Conservation (phyloP, 2,888 invertebrate species). For the Leptarthrus brevirostris region DNA sequence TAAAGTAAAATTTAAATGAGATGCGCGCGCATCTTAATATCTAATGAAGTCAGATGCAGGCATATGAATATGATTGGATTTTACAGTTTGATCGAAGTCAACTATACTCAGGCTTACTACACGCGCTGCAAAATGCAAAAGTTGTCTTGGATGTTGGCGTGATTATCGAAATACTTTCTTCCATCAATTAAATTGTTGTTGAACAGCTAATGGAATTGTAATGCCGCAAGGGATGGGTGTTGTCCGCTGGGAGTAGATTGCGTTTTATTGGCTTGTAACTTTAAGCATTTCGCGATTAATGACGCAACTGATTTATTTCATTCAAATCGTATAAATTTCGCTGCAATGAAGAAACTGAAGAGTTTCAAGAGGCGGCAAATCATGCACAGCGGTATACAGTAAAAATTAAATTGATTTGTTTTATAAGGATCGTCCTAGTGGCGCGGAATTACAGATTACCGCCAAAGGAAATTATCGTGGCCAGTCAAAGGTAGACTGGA, state of each 20-base stretch:
- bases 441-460: too few relatives aligned
- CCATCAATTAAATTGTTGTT: conserved; percentile 7
- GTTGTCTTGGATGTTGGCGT: not conserved
- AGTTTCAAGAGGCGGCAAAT: not conserved
- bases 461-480: too few relatives aligned
- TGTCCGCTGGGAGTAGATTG: not conserved
- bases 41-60: not conserved
- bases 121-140: not conserved
- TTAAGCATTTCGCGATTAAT: not conserved
- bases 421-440: too few relatives aligned
- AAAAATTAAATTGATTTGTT: too few relatives aligned
- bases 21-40: conserved; percentile 11
- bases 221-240: not conserved
- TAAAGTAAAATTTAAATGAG: conserved; percentile 20
- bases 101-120: not conserved
- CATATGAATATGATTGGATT: not conserved
- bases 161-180: conserved; percentile 2
- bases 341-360: not conserved
- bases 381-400: not conserved
- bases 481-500: too few relatives aligned
- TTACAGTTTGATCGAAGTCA: not conserved
- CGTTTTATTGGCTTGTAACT: conserved; percentile 1
- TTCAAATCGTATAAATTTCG: conserved; percentile 4
- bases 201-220: conserved; percentile 7
- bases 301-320: conserved; percentile 12